Evolutionary conservation across 2,797 vertebrate genomes (phyloP).

Genomic region (Propithecus perrieri): DNA sequence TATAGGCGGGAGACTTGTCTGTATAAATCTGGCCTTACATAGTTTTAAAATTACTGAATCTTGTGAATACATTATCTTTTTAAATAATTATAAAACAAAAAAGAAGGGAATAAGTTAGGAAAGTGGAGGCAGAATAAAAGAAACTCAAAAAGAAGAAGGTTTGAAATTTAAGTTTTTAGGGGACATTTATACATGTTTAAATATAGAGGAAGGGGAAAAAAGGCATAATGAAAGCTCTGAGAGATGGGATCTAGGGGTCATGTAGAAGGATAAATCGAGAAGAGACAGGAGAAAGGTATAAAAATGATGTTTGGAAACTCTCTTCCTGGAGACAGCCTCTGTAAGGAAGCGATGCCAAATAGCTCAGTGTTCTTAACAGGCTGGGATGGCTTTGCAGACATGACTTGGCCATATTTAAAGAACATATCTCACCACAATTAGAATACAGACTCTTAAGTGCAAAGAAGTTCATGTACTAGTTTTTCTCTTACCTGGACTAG

Average conservation of each 20-base stretch:
- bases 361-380: not conserved
- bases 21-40: not conserved
- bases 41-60: not conserved
- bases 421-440: not conserved
- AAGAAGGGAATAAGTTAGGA: not conserved
- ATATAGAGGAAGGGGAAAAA: not conserved
- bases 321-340: not conserved
- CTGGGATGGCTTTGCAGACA: not conserved
- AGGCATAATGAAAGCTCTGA: not conserved
- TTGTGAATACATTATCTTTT: not conserved
- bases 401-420: not conserved
- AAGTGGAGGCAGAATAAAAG: not conserved
- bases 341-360: not conserved
- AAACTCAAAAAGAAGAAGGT: not conserved
- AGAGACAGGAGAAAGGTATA: not conserved
- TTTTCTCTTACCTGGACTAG: constrained; percentile 75
- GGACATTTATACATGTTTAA: not conserved
- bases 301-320: not conserved
- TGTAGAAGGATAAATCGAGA: not conserved
- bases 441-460: not conserved
- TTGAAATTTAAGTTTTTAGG: not conserved
- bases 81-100: not conserved
- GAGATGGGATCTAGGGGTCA: not conserved
- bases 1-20: not conserved
- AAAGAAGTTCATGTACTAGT: not conserved